Conservation (phyloP, 2,888 invertebrate genomes). For the Orthosia incerta region DNA sequence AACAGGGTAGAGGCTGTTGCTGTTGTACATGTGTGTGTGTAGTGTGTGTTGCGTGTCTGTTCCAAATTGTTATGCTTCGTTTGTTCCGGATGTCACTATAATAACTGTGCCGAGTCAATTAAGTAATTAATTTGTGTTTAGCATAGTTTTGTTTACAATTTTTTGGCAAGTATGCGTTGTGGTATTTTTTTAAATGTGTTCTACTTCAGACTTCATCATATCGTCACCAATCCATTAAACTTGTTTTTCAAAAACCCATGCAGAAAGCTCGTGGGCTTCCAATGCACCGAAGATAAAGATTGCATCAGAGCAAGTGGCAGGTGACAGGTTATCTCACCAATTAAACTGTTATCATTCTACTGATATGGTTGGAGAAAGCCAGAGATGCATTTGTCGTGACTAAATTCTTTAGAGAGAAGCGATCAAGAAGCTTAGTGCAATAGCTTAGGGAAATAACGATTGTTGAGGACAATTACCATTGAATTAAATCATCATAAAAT, state of each 20-base stretch:
- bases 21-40: no score
- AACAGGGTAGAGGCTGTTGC: no score
- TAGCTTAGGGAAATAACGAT: no score
- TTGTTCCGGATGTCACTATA: no score
- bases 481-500: neutral
- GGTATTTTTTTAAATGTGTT: no score
- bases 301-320: constrained; percentile 15
- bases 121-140: no score
- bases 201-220: neutral
- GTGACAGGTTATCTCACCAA: constrained; percentile 45
- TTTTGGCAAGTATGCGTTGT: no score
- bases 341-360: constrained; percentile 28
- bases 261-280: constrained; percentile 10
- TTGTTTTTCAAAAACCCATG: constrained; percentile 15
- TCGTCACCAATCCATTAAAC: no score
- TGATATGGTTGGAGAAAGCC: constrained; percentile 4
- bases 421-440: neutral
- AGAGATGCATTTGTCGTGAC: neutral
- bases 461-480: neutral
- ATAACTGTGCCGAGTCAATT: no score
- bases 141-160: no score
- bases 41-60: no score
- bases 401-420: neutral
- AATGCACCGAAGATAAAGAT: constrained; percentile 29
- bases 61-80: no score